phyloP scores from a whole-genome alignment of 1,140 invertebrate genomes.

The Mylabris phalerata region DNA sequence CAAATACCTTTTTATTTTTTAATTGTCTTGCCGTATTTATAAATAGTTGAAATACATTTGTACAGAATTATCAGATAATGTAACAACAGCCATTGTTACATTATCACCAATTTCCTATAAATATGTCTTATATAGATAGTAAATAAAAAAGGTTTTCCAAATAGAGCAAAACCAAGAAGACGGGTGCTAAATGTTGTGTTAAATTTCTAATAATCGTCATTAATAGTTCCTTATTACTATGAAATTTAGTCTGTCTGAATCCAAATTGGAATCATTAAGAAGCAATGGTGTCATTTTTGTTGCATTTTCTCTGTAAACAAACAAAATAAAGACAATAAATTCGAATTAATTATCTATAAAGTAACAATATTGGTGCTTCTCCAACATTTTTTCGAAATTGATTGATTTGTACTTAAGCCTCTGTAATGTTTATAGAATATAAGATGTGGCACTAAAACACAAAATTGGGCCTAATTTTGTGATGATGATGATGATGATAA shows the following conservation, averaged over 20 bases:
- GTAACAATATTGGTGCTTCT: too few species aligned
- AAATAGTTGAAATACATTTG: too few species aligned
- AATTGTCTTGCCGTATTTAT: too few species aligned
- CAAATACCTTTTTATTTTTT: too few species aligned
- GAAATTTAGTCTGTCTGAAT: too few species aligned
- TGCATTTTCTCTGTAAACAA: background rate
- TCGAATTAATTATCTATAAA: too few species aligned
- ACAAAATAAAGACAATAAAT: too few species aligned
- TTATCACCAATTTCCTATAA: background rate
- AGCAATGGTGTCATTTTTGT: background rate
- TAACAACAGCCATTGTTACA: constrained; percentile 18
- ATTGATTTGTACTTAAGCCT: too few species aligned
- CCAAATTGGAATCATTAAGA: too few species aligned
- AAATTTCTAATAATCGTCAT: background rate
- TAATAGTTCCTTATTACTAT: too few species aligned
- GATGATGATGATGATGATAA: constrained; percentile 7
- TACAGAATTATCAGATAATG: background rate
- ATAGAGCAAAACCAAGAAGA: background rate
- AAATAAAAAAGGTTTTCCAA: background rate
- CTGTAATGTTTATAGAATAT: too few species aligned
- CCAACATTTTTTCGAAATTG: too few species aligned
- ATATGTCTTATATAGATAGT: constrained; percentile 9
- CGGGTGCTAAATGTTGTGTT: constrained; percentile 12
- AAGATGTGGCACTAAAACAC: background rate
- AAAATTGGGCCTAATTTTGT: constrained; percentile 15